Evolutionary conservation across 30 jellyfish, hydroid and myxozoan genomes (phyloP).

Genomic region (Hydractinia symbiolongicarpus): DNA sequence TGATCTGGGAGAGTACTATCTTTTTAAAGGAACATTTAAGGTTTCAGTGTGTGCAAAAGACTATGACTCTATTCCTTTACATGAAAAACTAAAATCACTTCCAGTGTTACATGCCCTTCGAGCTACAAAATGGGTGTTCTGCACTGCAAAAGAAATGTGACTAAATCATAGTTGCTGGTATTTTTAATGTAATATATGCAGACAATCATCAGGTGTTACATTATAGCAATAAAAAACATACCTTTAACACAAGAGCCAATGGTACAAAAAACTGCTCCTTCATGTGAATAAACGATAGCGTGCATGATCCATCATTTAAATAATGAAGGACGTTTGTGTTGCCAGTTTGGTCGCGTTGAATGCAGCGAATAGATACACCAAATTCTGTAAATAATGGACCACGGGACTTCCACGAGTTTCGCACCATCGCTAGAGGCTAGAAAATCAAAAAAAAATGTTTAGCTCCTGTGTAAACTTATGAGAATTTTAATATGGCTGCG

Average conservation of each 20-base stretch:
- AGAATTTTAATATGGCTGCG: no score
- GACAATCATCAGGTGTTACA: no score
- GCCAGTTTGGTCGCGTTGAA: slow-evolving; percentile 71
- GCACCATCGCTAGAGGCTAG: slow-evolving; percentile 92
- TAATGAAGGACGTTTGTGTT: slow-evolving; percentile 88
- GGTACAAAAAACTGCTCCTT: slow-evolving; percentile 95
- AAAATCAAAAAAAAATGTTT: background rate
- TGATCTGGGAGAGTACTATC: no score
- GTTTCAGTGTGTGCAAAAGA: no score
- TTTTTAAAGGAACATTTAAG: no score
- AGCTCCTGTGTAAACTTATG: background rate
- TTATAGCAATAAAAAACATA: background rate
- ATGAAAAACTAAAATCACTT: no score
- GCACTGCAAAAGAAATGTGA: no score
- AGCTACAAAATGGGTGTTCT: no score
- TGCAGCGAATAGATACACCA: slow-evolving; percentile 86
- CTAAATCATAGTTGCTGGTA: no score
- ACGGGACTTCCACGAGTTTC: slow-evolving; percentile 86
- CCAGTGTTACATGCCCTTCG: no score
- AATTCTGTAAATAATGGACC: slow-evolving; percentile 87
- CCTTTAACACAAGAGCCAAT: slow-evolving; percentile 65
- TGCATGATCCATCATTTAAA: slow-evolving; percentile 66
- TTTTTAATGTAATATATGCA: no score
- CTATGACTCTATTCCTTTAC: no score
- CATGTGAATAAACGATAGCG: slow-evolving; percentile 66